Base-by-base conservation (phyloP, 2,797 vertebrate genomes). In the Bovichtus variegatus region DNA sequence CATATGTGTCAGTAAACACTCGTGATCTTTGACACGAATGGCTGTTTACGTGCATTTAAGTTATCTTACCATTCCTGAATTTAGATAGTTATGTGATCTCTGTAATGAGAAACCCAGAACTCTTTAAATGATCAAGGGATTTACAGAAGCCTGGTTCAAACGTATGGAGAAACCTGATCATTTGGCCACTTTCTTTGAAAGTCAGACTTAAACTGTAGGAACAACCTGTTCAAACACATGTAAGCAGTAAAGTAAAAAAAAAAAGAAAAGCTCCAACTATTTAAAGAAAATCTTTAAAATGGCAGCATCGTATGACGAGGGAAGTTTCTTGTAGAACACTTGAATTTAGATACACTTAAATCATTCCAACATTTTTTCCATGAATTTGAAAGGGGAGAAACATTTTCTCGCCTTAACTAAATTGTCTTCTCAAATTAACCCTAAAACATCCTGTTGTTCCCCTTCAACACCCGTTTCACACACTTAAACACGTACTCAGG, bases 391-490 rank as follows among this genome's bases (percentile, higher is more conserved):
- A 27, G 9, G 0, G 13, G 18, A 66, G 15, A 78, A 51, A 58
- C 7, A 15, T n/a, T 67, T 69, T 72, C 18, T 59, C 23, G 23
- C 62, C 12, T 40, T 5, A 60, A 78, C 34, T 51, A 27, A 34
- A 38, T 57, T 46, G 27, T 75, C 58, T 67, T 68, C 31, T 74
- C 53, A 71, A 58, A 71, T 82, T 54, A 84, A 77, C 76, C 64
- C 78, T 66, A 7, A 87, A 73, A 84, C 7, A 34, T 71, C 64
- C 51, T 15, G 47, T 55, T 18, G 49, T 63, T 75, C n/a, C 21
- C 27, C 57, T 65, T 53, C 85, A 85, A 89, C 68, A 66, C 21
- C 41, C 15, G 13, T 76, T 76, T 68, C 82, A 21, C 58, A 46
- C 58, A 40, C 47, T 12, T 13, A 71, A 53, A 73, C 76, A 59